Evolutionary conservation across 2,113 vertebrate genomes (phyloP).

Genomic region (Elephas maximus): DNA sequence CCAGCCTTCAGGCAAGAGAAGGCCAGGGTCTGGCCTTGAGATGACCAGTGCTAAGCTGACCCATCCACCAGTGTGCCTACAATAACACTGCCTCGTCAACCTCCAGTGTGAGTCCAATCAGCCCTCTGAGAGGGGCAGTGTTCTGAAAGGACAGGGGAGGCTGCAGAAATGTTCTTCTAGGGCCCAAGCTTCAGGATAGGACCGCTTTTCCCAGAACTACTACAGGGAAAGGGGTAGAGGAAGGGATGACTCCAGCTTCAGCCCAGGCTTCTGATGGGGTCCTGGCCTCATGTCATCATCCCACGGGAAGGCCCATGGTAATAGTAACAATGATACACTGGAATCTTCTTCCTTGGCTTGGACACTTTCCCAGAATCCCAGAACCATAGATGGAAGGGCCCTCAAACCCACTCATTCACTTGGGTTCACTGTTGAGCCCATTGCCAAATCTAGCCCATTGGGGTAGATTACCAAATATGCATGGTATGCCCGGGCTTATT

Average conservation of each 20-base stretch:
- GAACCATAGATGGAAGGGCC: background rate
- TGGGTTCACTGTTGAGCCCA: background rate
- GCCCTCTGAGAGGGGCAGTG: background rate
- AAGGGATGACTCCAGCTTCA: background rate
- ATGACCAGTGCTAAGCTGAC: background rate
- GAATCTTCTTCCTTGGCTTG: constrained; percentile 6
- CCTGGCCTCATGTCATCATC: background rate
- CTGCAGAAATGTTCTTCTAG: background rate
- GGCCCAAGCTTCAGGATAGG: background rate
- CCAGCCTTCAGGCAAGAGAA: background rate
- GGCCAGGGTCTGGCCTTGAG: background rate
- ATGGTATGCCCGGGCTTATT: no score
- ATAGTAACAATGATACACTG: background rate
- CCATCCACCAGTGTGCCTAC: background rate
- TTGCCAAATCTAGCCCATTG: no score
- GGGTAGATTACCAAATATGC: background rate
- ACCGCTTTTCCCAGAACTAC: background rate
- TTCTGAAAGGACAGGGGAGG: background rate
- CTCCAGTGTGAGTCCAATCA: no score
- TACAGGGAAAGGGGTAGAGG: background rate
- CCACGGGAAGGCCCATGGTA: background rate
- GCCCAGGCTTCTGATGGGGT: background rate
- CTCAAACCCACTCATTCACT: background rate
- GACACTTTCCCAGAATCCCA: background rate
- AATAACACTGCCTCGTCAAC: background rate